Base-by-base conservation (phyloP, 2,888 invertebrate genomes). In the Lomographa bimaculata region DNA sequence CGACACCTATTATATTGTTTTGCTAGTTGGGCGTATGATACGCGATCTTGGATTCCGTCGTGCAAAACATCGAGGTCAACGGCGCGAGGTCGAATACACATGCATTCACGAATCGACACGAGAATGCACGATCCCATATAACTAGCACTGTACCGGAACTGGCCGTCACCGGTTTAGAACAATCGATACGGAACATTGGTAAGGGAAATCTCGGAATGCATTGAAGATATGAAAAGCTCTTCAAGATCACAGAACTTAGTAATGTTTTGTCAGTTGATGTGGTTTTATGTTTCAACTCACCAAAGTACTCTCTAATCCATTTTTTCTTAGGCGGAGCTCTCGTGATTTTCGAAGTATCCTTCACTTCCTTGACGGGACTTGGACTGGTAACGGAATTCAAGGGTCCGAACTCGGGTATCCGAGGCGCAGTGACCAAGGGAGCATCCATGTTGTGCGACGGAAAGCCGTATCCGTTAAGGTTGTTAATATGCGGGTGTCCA, bases 271-370 rank as follows among this genome's bases (percentile, higher is more conserved):
- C n/a, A n/a, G n/a, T n/a, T n/a, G n/a, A n/a, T n/a, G n/a, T n/a
- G n/a, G n/a, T n/a, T n/a, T n/a, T n/a, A n/a, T n/a, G 9, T 18
- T 19, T 26, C 24, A 40, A 80, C 92, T 92, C 78, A 85, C 91
- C 91, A 59, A 92, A 79, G 71, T 93, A 93, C 68, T 93, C 92
- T 60, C 90, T 91, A 53, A 93, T 93, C 93, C 94, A 94, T 74
- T 94, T 93, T 86, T 94, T 94, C 83, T 94, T 94, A 23, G 94
- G 93, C 36, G 93, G 92, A 18, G 92, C 91, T 42, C 71, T 64
- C 10, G 70, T 68, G 29, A 79, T 60, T 50, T 65, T 79, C 50
- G 64, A 56, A 50, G 60, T 52, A 23, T 76, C 71, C 56, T 68
- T 76, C 7, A 49, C 38, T 48, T 75, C 69, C 48, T 71, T 80